Conservation (phyloP, 2,797 vertebrate species). For the Poeciliopsis gracilis region DNA sequence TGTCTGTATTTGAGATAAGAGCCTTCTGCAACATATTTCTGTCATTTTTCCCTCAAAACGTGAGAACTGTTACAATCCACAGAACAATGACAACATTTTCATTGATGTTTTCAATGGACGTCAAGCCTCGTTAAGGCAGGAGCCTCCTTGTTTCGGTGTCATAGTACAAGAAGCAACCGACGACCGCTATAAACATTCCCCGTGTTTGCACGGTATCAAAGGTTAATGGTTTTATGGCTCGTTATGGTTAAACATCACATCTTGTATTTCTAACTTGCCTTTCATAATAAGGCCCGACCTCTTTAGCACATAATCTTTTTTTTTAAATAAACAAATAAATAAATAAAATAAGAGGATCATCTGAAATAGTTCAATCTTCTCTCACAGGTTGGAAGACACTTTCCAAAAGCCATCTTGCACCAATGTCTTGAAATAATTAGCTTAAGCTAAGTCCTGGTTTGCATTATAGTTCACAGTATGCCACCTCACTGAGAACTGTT, state of each 20-base stretch:
- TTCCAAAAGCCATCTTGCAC: background rate
- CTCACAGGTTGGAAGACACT: background rate
- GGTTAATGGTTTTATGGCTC: conserved; percentile 70
- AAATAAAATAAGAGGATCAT: background rate
- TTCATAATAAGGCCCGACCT: conserved; percentile 21
- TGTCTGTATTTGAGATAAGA: background rate
- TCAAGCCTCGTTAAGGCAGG: background rate
- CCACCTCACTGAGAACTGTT: conserved; percentile 5
- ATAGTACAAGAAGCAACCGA: conserved; percentile 2
- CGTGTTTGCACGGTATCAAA: conserved; percentile 44
- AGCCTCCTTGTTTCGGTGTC: conserved; percentile 2
- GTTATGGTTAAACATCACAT: conserved; percentile 52
- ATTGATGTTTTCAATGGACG: background rate
- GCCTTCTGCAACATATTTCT: background rate
- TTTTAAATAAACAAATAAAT: background rate
- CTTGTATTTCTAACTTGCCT: conserved; percentile 10
- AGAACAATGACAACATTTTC: conserved; percentile 2
- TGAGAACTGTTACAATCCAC: background rate
- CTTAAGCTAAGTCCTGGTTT: background rate
- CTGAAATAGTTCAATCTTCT: background rate
- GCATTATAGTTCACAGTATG: background rate
- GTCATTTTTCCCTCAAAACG: background rate
- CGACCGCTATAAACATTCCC: conserved; percentile 31
- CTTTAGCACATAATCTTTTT: background rate
- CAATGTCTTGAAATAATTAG: conserved; percentile 17